Evolutionary conservation across 2,797 vertebrate species (phyloP).

Genomic region (Karalla daura): DNA sequence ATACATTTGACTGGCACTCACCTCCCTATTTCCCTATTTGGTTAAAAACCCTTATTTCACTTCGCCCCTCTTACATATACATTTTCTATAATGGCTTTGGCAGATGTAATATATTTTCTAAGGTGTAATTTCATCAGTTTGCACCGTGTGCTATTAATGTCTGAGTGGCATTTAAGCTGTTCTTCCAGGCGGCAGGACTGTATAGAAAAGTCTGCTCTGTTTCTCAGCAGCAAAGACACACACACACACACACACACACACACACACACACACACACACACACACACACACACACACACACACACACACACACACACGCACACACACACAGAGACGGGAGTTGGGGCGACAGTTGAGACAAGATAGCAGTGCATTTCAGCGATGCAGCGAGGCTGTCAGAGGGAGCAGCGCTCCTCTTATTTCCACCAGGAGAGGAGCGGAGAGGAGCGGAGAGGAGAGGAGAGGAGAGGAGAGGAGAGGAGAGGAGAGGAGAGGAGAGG

Average conservation of each 20-base stretch:
- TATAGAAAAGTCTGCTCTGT: neutral
- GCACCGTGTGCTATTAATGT: neutral
- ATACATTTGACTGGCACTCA: conserved; percentile 34
- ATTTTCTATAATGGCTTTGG: conserved; percentile 18
- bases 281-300: no score
- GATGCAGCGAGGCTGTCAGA: conserved; percentile 56
- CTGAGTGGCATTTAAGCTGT: conserved; percentile 10
- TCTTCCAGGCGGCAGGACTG: neutral
- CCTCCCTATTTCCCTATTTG: conserved; percentile 4
- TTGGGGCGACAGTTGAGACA: no score
- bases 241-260: no score
- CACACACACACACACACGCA: no score
- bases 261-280: no score
- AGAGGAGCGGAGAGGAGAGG: no score
- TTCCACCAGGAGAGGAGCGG: conserved; percentile 41
- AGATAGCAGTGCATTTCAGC: conserved; percentile 29
- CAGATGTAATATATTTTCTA: conserved; percentile 1
- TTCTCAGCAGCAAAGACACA: neutral
- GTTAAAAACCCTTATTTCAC: conserved; percentile 31
- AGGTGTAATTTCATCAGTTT: neutral
- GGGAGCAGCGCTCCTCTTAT: conserved; percentile 48
- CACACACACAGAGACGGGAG: no score
- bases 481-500: no score
- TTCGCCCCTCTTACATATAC: conserved; percentile 27
- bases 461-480: no score